Conservation (phyloP, 1,140 invertebrate genomes). For the Aphaenogaster rudis region DNA sequence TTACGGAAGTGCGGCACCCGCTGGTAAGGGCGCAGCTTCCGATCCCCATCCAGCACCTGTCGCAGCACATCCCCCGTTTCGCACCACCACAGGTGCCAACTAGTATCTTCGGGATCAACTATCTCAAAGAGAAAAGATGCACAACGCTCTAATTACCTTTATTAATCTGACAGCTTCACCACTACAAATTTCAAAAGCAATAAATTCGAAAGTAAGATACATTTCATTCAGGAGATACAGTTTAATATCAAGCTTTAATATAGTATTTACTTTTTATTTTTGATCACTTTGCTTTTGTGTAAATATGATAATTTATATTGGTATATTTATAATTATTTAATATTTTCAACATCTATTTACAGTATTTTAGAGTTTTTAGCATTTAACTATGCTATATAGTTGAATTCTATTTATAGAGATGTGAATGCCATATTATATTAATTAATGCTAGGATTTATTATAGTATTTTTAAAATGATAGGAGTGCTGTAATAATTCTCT, state of each 20-base stretch:
- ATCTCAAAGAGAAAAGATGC: slow-evolving; percentile 61
- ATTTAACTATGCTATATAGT: neutral
- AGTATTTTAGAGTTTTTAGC: neutral
- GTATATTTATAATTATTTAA: neutral
- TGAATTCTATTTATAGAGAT: neutral
- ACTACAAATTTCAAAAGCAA: neutral
- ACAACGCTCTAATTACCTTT: neutral
- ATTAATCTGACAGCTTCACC: neutral
- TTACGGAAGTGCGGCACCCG: slow-evolving; percentile 87
- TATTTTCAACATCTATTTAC: neutral
- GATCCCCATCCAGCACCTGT: slow-evolving; percentile 72
- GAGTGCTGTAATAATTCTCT: neutral
- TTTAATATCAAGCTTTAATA: neutral
- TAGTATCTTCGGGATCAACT: slow-evolving; percentile 69
- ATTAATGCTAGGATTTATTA: neutral
- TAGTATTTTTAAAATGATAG: neutral
- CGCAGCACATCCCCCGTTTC: slow-evolving; percentile 82
- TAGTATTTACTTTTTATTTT: slow-evolving; percentile 2
- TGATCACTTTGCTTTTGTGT: neutral
- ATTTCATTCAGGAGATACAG: neutral
- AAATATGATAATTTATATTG: neutral
- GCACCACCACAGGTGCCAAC: slow-evolving; percentile 86
- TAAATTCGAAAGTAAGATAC: neutral
- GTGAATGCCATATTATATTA: neutral
- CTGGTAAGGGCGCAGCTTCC: slow-evolving; percentile 79